Percentiles rank a stretch among this genome's conserved stretches.
Evolutionary conservation across 1,140 invertebrate species (phyloP).

Genomic region (Capitella teleta): DNA sequence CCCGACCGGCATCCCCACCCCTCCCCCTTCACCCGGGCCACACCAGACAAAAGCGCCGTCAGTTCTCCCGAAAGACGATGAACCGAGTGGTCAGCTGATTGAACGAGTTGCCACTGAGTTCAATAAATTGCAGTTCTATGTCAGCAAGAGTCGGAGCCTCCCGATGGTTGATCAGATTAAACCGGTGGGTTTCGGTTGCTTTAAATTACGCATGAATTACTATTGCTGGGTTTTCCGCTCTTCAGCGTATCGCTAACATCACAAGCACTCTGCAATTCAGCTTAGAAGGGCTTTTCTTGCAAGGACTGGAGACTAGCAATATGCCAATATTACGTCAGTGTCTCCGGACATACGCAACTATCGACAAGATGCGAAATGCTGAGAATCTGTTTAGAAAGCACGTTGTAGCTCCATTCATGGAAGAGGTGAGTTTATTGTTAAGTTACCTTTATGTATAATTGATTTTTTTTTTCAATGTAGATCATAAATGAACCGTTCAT

Average conservation of each 20-base stretch:
- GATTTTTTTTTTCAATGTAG: neutral
- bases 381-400: constrained; percentile 60
- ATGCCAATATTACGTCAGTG: constrained; percentile 32
- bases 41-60: no score
- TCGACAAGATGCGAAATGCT: constrained; percentile 53
- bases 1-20: no score
- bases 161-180: constrained; percentile 36
- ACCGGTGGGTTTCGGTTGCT: constrained; percentile 25
- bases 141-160: constrained; percentile 51
- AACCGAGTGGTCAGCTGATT: constrained; percentile 40
- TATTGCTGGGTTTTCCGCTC: no score
- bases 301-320: constrained; percentile 30
- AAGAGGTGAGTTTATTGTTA: constrained; percentile 40
- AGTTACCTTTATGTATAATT: neutral
- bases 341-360: constrained; percentile 40
- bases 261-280: constrained; percentile 46
- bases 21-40: no score
- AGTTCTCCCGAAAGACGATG: neutral
- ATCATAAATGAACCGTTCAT: constrained; percentile 50
- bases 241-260: constrained; percentile 37
- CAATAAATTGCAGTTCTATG: constrained; percentile 63
- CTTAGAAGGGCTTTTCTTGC: constrained; percentile 47
- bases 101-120: constrained; percentile 63
- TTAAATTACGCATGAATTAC: no score
- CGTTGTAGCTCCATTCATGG: constrained; percentile 59